Evolutionary conservation across 2,797 vertebrate species (phyloP), one percentile per base, ranked within the genome.

Genomic region (Sebastolobus altivelis): DNA sequence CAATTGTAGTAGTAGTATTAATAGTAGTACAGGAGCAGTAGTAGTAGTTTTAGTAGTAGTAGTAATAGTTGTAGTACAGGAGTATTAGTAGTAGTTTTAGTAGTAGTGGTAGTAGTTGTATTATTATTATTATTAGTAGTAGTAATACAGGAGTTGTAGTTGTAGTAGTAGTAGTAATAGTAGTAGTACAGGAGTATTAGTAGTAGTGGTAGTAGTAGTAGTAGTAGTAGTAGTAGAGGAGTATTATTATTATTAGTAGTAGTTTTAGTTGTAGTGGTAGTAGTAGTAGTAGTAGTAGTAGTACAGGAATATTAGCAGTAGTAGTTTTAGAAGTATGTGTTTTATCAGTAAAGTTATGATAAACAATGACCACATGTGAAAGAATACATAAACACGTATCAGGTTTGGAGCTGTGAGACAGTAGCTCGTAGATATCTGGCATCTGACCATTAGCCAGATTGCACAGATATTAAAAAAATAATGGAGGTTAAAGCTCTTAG

Each of bases 401-500:
- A 31, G 13, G 11, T 52, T 5, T 16, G 0, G 43, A 46, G 33
- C 38, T 67, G 54, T 37, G 68, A 46, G 54, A 52, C 52, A 65
- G 78, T 27, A 55, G 37, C 43, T 25, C 3, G 46, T 43, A 22
- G 20, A 40, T 65, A 52, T 83, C 60, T 84, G 65, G 10, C 60
- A 31, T 62, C 55, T 37, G 3, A 49, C 25, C 77, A 82, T 84
- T 59, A 72, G 46, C 73, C 59, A 68, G 74, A 82, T 70, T 84
- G 60, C 27, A 68, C 14, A 62, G 31, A 82, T 72, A 73, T 79
- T 84, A 56, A 81, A 87, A 89, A 74, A 87, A 81, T 75, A 79
- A 82, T 84, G 70, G 43, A 49, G 80, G 68, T 81, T 85, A 87
- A 89, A 88, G 35, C 61, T 54, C 25, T 61, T 59, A 54, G 88